These are phyloP conservation scores for Dendrolimus punctatus DNA, from an alignment of 1,140 invertebrate species.

Conservation along the genomic window DNA sequence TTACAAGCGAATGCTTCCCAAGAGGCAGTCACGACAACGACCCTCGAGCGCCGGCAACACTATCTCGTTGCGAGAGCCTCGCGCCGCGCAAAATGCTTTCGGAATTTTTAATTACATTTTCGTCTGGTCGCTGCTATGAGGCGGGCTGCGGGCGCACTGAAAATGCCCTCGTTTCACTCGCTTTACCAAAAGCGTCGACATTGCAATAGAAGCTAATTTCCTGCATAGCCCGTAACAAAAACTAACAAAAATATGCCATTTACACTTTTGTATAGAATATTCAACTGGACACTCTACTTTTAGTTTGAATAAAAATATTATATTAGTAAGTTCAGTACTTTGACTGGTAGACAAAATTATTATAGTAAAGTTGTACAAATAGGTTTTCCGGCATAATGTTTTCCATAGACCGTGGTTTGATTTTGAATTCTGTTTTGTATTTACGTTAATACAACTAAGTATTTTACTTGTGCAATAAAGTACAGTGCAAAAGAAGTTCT, in stretches of 20 bases:
- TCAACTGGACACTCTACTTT: conserved; percentile 6
- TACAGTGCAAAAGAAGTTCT: conserved; percentile 25
- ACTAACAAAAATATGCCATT: conserved; percentile 55
- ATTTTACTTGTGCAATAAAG: conserved; percentile 43
- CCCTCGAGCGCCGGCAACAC: conserved; percentile 53
- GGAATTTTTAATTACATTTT: conserved; percentile 73
- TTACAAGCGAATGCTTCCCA: conserved; percentile 64
- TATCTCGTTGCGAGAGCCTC: conserved; percentile 64
- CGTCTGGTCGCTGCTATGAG: conserved; percentile 61
- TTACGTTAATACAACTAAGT: too few species aligned
- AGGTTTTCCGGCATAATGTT: too few species aligned
- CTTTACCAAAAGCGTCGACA: conserved; percentile 67
- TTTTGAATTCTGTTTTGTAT: too few species aligned
- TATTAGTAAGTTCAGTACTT: too few species aligned
- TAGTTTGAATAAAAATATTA: too few species aligned
- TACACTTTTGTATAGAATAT: conserved; percentile 24
- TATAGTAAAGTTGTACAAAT: too few species aligned
- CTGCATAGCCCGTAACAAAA: conserved; percentile 63
- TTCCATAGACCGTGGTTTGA: too few species aligned
- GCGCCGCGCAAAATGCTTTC: conserved; percentile 63
- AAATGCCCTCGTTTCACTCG: conserved; percentile 61
- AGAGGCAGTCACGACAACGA: conserved; percentile 61
- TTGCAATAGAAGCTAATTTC: conserved; percentile 71
- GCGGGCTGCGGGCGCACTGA: conserved; percentile 47
- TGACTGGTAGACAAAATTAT: too few species aligned